Base-by-base conservation (phyloP, 2,888 invertebrate species). In the Blastobasis adustella region DNA sequence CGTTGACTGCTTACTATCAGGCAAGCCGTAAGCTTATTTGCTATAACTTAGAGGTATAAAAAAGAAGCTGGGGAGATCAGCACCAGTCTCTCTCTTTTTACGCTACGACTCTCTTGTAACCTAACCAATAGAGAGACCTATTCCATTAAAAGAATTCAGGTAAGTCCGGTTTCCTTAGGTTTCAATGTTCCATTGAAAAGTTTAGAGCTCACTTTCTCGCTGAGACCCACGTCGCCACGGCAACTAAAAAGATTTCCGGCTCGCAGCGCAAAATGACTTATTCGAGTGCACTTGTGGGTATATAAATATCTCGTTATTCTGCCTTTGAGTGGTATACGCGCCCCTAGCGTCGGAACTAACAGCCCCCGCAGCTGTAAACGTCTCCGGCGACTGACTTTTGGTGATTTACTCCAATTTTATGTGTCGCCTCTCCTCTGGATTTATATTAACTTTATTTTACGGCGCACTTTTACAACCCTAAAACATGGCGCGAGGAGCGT, bases 391-490 rank as follows among this genome's bases (percentile, higher is more conserved):
- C 79, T 83, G 86, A 82, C 85, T 85, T 83, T 80, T 67, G 73
- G 84, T 85, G 86, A 87, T 87, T 87, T 87, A 87, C 83, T 79
- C 69, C 82, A 77, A 84, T 85, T 87, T 87, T 87, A 86, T 86
- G 85, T 84, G 83, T 80, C 82, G 79, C 75, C 76, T 74, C 78
- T 75, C 73, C 76, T 71, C 73, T 73, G 76, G 82, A 81, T 82
- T 79, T 82, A 82, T 82, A 83, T 82, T 82, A 83, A 83, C 82
- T 79, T 84, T 83, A 85, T 83, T 85, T 85, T 83, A 82, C 76
- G 74, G 76, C 61, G 68, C 75, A 73, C 75, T 79, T 83, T 86
- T 84, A 86, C 77, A 82, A 74, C 78, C 71, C 69, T 69, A 69
- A 74, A 81, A 71, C 79, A 81, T 79, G 81, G 81, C 77, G 72